Evolutionary conservation across 2,888 invertebrate species (phyloP).

Genomic region (Malachius bipustulatus): DNA sequence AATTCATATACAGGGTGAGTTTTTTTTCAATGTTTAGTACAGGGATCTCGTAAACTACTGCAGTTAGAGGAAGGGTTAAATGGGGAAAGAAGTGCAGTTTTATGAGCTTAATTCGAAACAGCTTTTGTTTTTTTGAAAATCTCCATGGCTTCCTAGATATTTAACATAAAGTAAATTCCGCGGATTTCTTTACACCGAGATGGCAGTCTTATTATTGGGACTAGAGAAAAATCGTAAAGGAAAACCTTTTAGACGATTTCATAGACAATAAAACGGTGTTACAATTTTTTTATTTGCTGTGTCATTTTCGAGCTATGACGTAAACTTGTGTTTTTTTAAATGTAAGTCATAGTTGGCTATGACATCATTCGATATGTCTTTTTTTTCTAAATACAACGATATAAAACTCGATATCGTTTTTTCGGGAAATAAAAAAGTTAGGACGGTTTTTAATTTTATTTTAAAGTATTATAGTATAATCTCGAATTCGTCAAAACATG

Average conservation of each 20-base stretch:
- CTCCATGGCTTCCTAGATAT: neutral
- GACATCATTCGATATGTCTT: neutral
- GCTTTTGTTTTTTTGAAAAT: neutral
- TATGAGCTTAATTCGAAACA: conserved; percentile 1
- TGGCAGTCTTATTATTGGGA: neutral
- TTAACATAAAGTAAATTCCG: neutral
- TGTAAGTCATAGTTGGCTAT: conserved; percentile 2
- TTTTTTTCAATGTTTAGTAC: conserved; percentile 1
- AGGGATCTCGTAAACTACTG: conserved; percentile 3
- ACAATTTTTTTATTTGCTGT: neutral
- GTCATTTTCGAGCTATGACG: conserved; percentile 1
- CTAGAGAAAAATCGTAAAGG: neutral
- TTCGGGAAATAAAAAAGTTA: neutral
- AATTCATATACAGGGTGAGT: conserved; percentile 1
- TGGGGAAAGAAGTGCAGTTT: conserved; percentile 2
- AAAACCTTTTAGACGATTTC: neutral
- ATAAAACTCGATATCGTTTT: neutral
- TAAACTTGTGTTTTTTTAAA: conserved; percentile 1
- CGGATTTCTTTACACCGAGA: neutral
- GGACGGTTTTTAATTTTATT: too few relatives aligned
- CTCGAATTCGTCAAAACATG: too few relatives aligned
- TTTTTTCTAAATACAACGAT: conserved; percentile 1
- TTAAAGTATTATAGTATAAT: too few relatives aligned
- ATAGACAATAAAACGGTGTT: neutral
- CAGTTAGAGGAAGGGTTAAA: conserved; percentile 2